phyloP scores from a whole-genome alignment of 2,888 invertebrate genomes.

The Agrochola macilenta region DNA sequence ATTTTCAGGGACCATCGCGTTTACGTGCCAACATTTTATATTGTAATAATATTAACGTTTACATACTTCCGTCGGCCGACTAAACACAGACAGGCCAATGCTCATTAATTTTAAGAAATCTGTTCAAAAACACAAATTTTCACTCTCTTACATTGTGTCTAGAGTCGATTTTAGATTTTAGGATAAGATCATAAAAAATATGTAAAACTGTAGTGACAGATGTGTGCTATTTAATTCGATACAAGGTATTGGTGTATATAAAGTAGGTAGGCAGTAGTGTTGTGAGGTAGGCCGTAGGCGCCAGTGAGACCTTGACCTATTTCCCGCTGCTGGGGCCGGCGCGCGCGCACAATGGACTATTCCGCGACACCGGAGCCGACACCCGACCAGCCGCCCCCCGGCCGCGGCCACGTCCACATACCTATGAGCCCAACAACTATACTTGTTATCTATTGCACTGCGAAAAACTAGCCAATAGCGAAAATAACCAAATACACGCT shows the following conservation, averaged over 20 bases:
- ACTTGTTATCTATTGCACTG: constrained; percentile 36
- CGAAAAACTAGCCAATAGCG: constrained; percentile 25
- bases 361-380: constrained; percentile 84
- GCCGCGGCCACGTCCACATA: constrained; percentile 49
- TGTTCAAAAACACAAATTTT: constrained; percentile 37
- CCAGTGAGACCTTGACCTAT: constrained; percentile 86
- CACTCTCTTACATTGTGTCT: constrained; percentile 28
- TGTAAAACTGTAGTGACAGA: constrained; percentile 45
- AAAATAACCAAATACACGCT: background rate
- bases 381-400: constrained; percentile 73
- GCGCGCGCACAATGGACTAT: constrained; percentile 82
- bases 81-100: constrained; percentile 59
- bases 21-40: constrained; percentile 66
- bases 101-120: constrained; percentile 57
- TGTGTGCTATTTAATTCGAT: constrained; percentile 54
- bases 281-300: constrained; percentile 84
- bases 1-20: constrained; percentile 77
- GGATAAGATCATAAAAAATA: constrained; percentile 24
- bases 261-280: constrained; percentile 68
- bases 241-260: constrained; percentile 53
- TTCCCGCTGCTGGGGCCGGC: constrained; percentile 73
- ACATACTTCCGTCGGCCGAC: constrained; percentile 59
- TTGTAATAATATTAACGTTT: constrained; percentile 64
- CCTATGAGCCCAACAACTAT: constrained; percentile 43
- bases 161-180: constrained; percentile 26